phyloP scores from a whole-genome alignment of 1,140 invertebrate genomes.

The Apolygus lucorum region DNA sequence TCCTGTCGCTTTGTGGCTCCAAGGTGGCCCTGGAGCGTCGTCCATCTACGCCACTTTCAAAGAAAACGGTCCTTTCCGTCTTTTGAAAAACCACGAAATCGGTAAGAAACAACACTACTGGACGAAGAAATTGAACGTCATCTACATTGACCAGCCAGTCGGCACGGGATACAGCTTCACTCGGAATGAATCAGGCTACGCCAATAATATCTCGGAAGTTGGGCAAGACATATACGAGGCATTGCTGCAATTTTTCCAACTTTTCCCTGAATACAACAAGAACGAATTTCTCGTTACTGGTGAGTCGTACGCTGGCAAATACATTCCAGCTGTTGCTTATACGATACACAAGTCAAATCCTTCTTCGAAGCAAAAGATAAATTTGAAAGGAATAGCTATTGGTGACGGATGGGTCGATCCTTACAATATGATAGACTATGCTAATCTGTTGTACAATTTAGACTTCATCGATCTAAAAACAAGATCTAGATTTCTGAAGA shows the following conservation, averaged over 20 bases:
- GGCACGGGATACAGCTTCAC: slow-evolving; percentile 33
- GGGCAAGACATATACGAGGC: slow-evolving; percentile 56
- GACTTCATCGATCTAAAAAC: slow-evolving; percentile 42
- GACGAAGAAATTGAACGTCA: too few relatives aligned
- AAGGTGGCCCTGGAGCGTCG: slow-evolving; percentile 62
- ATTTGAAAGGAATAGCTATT: slow-evolving; percentile 58
- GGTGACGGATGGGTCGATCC: slow-evolving; percentile 75
- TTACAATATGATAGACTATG: slow-evolving; percentile 61
- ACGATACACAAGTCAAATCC: slow-evolving; percentile 44
- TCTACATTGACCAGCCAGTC: too few relatives aligned
- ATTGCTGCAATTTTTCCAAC: slow-evolving; percentile 59
- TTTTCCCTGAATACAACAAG: slow-evolving; percentile 42
- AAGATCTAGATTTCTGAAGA: slow-evolving; percentile 22
- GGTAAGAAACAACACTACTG: too few relatives aligned
- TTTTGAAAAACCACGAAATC: slow-evolving; percentile 11
- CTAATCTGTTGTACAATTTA: slow-evolving; percentile 70
- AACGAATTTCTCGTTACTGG: slow-evolving; percentile 40
- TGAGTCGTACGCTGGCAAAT: slow-evolving; percentile 51
- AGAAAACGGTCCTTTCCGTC: slow-evolving; percentile 44
- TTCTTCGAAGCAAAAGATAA: slow-evolving; percentile 54
- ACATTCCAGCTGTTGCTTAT: slow-evolving; percentile 45
- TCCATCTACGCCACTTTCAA: slow-evolving; percentile 63
- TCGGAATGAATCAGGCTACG: slow-evolving; percentile 12
- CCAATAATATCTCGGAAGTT: slow-evolving; percentile 37
- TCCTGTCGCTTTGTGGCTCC: slow-evolving; percentile 64